Evolutionary conservation across 2,888 invertebrate genomes (phyloP), one percentile per base, ranked within the genome.

Genomic region (Euzetes globulus): DNA sequence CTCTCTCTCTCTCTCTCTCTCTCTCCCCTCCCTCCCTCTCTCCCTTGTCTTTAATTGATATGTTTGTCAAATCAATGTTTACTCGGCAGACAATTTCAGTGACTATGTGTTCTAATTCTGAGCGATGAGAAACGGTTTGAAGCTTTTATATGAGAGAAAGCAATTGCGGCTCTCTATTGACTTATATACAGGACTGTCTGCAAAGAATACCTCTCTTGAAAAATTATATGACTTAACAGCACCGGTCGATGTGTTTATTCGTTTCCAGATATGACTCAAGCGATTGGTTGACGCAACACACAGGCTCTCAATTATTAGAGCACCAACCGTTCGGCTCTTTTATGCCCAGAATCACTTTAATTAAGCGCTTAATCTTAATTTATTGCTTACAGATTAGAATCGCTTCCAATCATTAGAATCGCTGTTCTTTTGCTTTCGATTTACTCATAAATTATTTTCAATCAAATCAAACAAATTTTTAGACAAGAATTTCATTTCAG

Each of bases 181-280:
- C 55, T 19, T 55, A 55, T 19, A 55, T 19, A 25, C 37, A 33
- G 25, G 33, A 63, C 13, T 63, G 63, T 27, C 63, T 63, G 13
- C 27, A 4, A 58, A 58, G 58, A 58, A 58, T 63, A 63, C 27
- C 13, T 27, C 63, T 63, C 63, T 41, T 33, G 11, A 22, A n/a
- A 37, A 41, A 41, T 60, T 68, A 68, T 68, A 68, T 68, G 41
- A 68, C 68, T 68, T 68, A 68, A 68, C 68, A 68, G 68, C 68
- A 37, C 68, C 22, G 41, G 41, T 22, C 22, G 41, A 41, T 41
- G 41, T 41, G 68, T 63, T 63, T 33, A 41, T 68, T 68, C 68
- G 29, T 41, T 68, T 68, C 2, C 68, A 33, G 41, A 41, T 68
- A 68, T 68, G 68, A 68, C 41, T 68, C 13, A 41, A 22, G 52